Evolutionary conservation across 2,113 vertebrate genomes (phyloP).

Genomic region (Amphilophus citrinellus): DNA sequence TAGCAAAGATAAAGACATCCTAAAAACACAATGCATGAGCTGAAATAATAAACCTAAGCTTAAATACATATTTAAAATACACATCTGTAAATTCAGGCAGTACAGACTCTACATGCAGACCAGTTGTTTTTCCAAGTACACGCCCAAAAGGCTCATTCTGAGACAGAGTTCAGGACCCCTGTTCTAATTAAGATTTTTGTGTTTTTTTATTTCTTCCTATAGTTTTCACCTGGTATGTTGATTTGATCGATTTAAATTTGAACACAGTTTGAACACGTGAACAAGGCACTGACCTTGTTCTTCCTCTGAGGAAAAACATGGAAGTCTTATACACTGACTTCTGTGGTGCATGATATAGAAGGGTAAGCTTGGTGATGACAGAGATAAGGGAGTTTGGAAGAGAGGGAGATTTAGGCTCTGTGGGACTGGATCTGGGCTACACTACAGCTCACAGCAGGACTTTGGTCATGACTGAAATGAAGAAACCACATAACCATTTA

Average conservation of each 20-base stretch:
- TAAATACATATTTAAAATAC: not conserved
- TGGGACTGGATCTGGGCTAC: not conserved
- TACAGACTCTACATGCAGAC: not conserved
- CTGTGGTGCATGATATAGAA: constrained; percentile 16
- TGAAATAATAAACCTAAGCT: not conserved
- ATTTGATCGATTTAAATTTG: not conserved
- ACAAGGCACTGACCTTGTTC: not conserved
- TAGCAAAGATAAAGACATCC: not conserved
- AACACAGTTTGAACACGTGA: not conserved
- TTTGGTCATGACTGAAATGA: not conserved
- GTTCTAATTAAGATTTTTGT: too few relatives aligned
- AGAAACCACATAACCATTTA: constrained; percentile 31
- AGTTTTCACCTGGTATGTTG: not conserved
- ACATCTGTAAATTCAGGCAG: not conserved
- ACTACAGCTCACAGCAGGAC: constrained; percentile 30
- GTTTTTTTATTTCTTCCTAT: too few relatives aligned
- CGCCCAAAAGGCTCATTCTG: not conserved
- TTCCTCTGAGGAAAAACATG: not conserved
- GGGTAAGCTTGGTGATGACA: constrained; percentile 14
- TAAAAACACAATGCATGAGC: not conserved
- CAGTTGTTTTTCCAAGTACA: not conserved
- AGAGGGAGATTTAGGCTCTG: not conserved
- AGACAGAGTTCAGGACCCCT: too few relatives aligned
- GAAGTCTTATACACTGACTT: not conserved
- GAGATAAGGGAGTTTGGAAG: constrained; percentile 21